Evolutionary conservation across 2,888 invertebrate species (phyloP).

Genomic region (Plebejus melissa): DNA sequence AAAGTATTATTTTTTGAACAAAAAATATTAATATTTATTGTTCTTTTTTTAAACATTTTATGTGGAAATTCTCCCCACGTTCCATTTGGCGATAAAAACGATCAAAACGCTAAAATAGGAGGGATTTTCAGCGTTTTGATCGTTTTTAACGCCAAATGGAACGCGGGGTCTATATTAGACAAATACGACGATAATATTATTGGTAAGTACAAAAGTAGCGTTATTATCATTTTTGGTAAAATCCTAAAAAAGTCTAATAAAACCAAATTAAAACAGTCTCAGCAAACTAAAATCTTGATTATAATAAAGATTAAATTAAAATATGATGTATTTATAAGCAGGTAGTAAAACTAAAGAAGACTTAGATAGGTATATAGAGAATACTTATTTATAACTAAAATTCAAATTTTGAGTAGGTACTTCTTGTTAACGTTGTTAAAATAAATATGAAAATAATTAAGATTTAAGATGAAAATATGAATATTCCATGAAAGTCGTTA

Average conservation of each 20-base stretch:
- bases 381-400: neutral
- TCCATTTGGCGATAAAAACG: too few species aligned
- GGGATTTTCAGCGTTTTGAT: too few species aligned
- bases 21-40: neutral
- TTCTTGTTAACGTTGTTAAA: neutral
- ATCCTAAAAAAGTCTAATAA: neutral
- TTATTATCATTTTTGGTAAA: too few species aligned
- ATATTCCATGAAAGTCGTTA: neutral
- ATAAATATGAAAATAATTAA: constrained; percentile 1
- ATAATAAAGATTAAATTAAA: neutral
- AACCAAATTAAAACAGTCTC: neutral
- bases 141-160: too few species aligned
- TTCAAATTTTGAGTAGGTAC: neutral
- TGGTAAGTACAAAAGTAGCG: too few species aligned
- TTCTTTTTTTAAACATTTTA: neutral
- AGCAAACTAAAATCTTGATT: neutral
- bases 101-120: too few species aligned
- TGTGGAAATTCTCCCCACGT: neutral
- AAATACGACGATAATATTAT: neutral
- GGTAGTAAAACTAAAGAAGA: neutral
- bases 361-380: neutral
- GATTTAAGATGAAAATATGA: neutral
- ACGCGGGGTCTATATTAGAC: neutral
- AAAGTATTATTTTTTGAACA: neutral
- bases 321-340: too few species aligned